Evolutionary conservation across 2,888 invertebrate species (phyloP).

Genomic region (Ophioninae sp.): DNA sequence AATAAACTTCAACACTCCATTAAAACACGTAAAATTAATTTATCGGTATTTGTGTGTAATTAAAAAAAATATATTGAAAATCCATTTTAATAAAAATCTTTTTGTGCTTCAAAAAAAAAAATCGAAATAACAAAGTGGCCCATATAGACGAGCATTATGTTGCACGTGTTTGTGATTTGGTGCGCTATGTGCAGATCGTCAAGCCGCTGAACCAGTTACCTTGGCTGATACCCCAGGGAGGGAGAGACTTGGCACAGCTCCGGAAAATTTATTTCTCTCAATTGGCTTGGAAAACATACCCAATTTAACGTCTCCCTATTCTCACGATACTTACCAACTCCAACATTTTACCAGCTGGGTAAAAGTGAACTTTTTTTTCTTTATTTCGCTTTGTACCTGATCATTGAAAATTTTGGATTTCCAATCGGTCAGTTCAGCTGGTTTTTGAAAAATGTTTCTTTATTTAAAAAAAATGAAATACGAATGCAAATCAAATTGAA

Average conservation of each 20-base stretch:
- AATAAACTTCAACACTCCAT: too few species aligned
- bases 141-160: neutral
- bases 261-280: slow-evolving; percentile 62
- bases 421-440: too few species aligned
- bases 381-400: neutral
- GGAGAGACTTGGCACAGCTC: slow-evolving; percentile 54
- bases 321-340: slow-evolving; percentile 36
- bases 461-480: too few species aligned
- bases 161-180: neutral
- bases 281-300: slow-evolving; percentile 58
- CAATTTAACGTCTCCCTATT: slow-evolving; percentile 38
- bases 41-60: too few species aligned
- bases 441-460: too few species aligned
- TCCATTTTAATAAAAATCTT: too few species aligned
- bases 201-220: slow-evolving; percentile 47
- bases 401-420: neutral
- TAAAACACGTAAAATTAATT: too few species aligned
- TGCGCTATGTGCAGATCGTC: slow-evolving; percentile 24
- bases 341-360: slow-evolving; percentile 30
- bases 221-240: slow-evolving; percentile 28
- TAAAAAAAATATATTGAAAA: too few species aligned
- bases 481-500: too few species aligned
- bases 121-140: too few species aligned
- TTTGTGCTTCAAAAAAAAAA: too few species aligned
- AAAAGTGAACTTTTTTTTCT: neutral